Evolutionary conservation across 2,888 invertebrate species (phyloP).

Genomic region (Phyto melanocephala): DNA sequence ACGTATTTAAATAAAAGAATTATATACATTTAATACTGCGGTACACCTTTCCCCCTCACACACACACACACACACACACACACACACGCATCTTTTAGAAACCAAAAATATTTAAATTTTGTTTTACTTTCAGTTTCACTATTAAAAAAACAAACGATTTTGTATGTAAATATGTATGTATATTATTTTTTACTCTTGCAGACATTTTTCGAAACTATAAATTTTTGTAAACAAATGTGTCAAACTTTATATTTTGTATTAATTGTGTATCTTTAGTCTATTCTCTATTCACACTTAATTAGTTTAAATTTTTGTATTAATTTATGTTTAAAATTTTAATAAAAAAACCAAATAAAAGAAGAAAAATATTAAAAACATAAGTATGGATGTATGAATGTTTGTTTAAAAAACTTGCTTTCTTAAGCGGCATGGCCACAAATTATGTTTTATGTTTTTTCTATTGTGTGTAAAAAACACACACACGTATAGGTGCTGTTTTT

Average conservation of each 20-base stretch:
- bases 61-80: background rate
- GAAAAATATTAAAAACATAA: slow-evolving; percentile 49
- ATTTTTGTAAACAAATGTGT: slow-evolving; percentile 17
- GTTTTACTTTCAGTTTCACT: slow-evolving; percentile 16
- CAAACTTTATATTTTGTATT: slow-evolving; percentile 24
- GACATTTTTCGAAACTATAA: slow-evolving; percentile 10
- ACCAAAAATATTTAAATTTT: slow-evolving; percentile 73
- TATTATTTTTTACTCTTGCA: slow-evolving; percentile 21
- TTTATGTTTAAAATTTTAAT: slow-evolving; percentile 73
- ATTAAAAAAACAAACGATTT: too few relatives aligned
- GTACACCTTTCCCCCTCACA: too few relatives aligned
- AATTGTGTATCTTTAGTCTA: slow-evolving; percentile 18
- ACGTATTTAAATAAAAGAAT: slow-evolving; percentile 81
- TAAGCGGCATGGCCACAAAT: too few relatives aligned
- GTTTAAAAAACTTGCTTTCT: too few relatives aligned
- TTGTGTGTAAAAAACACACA: too few relatives aligned
- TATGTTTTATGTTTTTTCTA: too few relatives aligned
- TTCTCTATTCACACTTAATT: slow-evolving; percentile 41
- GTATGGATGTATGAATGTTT: background rate
- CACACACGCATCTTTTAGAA: slow-evolving; percentile 61
- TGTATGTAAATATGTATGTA: too few relatives aligned
- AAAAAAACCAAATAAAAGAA: slow-evolving; percentile 51
- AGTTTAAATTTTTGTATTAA: slow-evolving; percentile 74
- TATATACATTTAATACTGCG: background rate
- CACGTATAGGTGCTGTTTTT: too few relatives aligned